phyloP scores from a whole-genome alignment of 1,140 invertebrate genomes.

The Drosophila tsacasi region DNA sequence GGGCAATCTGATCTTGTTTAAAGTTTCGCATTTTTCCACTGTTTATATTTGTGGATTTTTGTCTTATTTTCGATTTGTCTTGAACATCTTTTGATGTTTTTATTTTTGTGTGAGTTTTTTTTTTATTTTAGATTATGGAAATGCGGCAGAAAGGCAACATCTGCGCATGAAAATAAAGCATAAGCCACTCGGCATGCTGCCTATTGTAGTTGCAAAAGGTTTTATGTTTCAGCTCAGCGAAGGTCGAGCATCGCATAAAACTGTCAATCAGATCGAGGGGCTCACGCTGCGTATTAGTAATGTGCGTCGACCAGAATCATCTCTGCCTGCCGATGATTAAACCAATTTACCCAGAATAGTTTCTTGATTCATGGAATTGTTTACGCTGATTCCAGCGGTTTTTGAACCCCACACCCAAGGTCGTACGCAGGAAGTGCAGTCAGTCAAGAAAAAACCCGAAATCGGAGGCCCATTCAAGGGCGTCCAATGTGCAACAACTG shows the following conservation, averaged over 20 bases:
- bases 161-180: slow-evolving; percentile 30
- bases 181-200: slow-evolving; percentile 26
- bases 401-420: slow-evolving; percentile 65
- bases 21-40: slow-evolving; percentile 23
- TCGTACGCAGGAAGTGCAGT: slow-evolving; percentile 69
- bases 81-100: slow-evolving; percentile 47
- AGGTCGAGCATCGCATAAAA: slow-evolving; percentile 60
- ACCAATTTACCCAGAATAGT: slow-evolving; percentile 43
- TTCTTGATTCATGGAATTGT: slow-evolving; percentile 13
- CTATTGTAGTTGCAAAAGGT: slow-evolving; percentile 63
- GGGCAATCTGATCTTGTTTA: slow-evolving; percentile 45
- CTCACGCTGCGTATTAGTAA: slow-evolving; percentile 58
- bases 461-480: slow-evolving; percentile 63
- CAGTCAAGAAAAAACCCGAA: slow-evolving; percentile 50
- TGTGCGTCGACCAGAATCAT: slow-evolving; percentile 27
- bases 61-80: slow-evolving; percentile 49
- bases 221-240: slow-evolving; percentile 55
- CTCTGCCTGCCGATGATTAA: slow-evolving; percentile 36
- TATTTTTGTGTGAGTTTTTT: slow-evolving; percentile 18
- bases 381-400: slow-evolving; percentile 24
- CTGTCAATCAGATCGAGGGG: slow-evolving; percentile 59
- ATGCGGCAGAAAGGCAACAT: slow-evolving; percentile 50
- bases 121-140: slow-evolving; percentile 66
- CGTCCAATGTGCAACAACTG: slow-evolving; percentile 55
- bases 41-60: slow-evolving; percentile 33